These are phyloP conservation scores for Tridacna crocea DNA, from an alignment of 2,888 invertebrate genomes.

Conservation along the genomic window DNA sequence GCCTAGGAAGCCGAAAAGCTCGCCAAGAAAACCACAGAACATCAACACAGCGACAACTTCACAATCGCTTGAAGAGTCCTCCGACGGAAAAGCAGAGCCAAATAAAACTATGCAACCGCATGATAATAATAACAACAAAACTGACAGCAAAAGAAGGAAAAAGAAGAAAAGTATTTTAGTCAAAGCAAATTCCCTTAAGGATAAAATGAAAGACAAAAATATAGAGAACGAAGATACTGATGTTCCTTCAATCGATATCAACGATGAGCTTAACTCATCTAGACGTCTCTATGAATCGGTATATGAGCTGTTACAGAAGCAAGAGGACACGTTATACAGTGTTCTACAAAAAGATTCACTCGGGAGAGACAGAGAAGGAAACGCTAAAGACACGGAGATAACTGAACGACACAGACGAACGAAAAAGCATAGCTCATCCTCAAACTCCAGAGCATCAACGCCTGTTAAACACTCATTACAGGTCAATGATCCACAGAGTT, in stretches of 20 bases:
- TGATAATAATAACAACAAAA: neutral
- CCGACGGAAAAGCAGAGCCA: neutral
- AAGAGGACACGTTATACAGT: neutral
- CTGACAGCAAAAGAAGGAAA: neutral
- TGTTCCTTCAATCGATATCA: slow-evolving; percentile 5
- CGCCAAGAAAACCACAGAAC: slow-evolving; percentile 9
- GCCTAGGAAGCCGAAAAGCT: neutral
- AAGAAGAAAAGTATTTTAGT: slow-evolving; percentile 13
- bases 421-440: neutral
- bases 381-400: neutral
- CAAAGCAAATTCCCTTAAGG: neutral
- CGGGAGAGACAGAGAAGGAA: neutral
- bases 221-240: neutral
- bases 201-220: neutral
- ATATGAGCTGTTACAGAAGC: slow-evolving; percentile 3
- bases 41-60: neutral
- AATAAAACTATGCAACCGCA: too few relatives aligned
- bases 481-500: slow-evolving; percentile 25
- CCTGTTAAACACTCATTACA: slow-evolving; percentile 39
- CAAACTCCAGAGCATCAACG: slow-evolving; percentile 27
- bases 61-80: neutral
- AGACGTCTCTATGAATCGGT: slow-evolving; percentile 6
- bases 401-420: neutral
- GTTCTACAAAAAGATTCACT: neutral
- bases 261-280: slow-evolving; percentile 13